Conservation (phyloP, 2,113 vertebrate species). For the Notothenia rossii region DNA sequence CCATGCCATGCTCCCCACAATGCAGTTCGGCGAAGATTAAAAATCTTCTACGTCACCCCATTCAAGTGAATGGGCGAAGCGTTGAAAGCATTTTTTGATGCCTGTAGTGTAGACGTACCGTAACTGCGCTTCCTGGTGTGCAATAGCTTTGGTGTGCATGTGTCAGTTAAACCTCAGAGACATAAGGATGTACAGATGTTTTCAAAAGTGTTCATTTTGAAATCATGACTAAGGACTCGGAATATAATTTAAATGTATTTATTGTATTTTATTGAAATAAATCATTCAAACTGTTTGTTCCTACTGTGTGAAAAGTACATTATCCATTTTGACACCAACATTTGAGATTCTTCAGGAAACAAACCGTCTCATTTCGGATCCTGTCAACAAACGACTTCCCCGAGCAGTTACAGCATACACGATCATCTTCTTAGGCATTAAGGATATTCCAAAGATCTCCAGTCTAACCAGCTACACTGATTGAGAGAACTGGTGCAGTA, state of each 20-base stretch:
- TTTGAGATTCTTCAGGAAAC: slow-evolving; percentile 42
- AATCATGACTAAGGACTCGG: slow-evolving; percentile 84
- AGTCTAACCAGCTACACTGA: slow-evolving; percentile 38
- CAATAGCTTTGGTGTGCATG: slow-evolving; percentile 63
- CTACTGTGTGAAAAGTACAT: slow-evolving; percentile 73
- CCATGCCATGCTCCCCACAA: too few species aligned
- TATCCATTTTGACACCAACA: slow-evolving; percentile 60
- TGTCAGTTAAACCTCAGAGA: slow-evolving; percentile 71
- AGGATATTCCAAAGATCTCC: slow-evolving; percentile 21
- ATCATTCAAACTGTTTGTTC: slow-evolving; percentile 78
- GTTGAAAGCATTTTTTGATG: too few species aligned
- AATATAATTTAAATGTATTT: slow-evolving; percentile 81
- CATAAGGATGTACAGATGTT: slow-evolving; percentile 93
- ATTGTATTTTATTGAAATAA: slow-evolving; percentile 87
- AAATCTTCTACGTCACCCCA: too few species aligned
- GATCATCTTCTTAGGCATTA: slow-evolving; percentile 44
- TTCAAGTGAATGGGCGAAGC: too few species aligned
- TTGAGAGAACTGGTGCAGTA: slow-evolving; percentile 26
- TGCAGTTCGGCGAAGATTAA: too few species aligned
- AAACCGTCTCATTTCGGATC: slow-evolving; percentile 30
- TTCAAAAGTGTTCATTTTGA: slow-evolving; percentile 89
- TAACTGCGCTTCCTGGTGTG: slow-evolving; percentile 67
- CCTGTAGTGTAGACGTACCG: too few species aligned
- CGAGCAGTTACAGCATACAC: slow-evolving; percentile 62
- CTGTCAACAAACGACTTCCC: slow-evolving; percentile 20